Evolutionary conservation across 2,113 vertebrate genomes (phyloP), one percentile per base, ranked within the genome.

Genomic region (Chrysochloris asiatica): DNA sequence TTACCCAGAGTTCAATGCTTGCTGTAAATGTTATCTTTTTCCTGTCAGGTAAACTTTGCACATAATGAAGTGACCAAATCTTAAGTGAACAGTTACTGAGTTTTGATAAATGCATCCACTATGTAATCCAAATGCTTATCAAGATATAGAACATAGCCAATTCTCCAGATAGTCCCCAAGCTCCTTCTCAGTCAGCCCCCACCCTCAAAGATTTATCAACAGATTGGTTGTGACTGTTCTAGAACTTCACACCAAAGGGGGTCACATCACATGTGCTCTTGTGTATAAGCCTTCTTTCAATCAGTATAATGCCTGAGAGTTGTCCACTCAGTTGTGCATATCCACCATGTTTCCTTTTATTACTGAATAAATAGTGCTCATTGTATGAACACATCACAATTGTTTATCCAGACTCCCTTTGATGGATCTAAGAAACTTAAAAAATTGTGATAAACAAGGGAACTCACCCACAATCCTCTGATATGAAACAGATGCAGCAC

Each of bases 41-140:
- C 52, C 71, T 89, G 30, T 71, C 69, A 93, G 75, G 54, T 75
- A 65, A 81, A 91, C 77, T 33, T 30, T 67, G 36, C 85, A 63
- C 43, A 12, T 0, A 16, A 52, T 28, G 26, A 80, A 56, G 38
- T 63, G 24, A 71, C 41, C 50, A 75, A 45, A 54, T 9, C 28
- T 47, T 77, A 38, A 77, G 11, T 4, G 38, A 7, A 28, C 2
- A 71, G 13, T 8, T 52, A 30, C 19, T 73, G 65, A 67, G 36
- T 72, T 65, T 2, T 43, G 33, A 33, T 50, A 28, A 69, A 30
- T 24, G 8, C 7, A 61, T 28, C 59, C 22, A 61, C 59, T 30
- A 26, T 24, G 8, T 22, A 38, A 54, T 33, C 26, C 63, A 45
- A 13, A 65, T 4, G 26, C 69, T 21, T 69, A 30, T 54, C 36